Evolutionary conservation across 2,113 vertebrate species (phyloP).

Genomic region (Psilopsiagon aurifrons): DNA sequence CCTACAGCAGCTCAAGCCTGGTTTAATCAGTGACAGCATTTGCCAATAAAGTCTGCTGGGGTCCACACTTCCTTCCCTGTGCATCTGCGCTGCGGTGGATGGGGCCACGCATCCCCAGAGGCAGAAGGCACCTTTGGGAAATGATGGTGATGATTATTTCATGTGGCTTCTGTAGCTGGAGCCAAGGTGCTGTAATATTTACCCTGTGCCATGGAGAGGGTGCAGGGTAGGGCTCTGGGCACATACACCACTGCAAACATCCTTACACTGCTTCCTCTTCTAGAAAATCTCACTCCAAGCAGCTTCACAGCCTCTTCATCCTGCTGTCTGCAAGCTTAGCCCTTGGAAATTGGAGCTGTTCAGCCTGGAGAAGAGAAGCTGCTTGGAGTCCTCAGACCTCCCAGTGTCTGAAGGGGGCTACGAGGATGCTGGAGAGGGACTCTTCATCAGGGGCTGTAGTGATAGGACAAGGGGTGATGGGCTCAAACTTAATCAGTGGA

Average conservation of each 20-base stretch:
- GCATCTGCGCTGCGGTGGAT: neutral
- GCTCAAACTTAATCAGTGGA: neutral
- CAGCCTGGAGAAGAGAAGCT: neutral
- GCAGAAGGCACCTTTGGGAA: neutral
- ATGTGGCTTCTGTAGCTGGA: neutral
- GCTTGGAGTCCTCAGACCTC: neutral
- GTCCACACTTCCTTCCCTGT: neutral
- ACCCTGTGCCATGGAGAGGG: accelerated
- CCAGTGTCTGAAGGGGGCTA: neutral
- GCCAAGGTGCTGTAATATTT: neutral
- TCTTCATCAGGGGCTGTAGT: neutral
- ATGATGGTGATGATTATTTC: neutral
- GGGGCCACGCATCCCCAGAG: neutral
- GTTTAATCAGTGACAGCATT: constrained; percentile 66
- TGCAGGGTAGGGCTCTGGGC: too few relatives aligned
- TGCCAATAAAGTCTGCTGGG: constrained; percentile 34
- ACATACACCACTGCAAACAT: accelerated
- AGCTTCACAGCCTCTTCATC: neutral
- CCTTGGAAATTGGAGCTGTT: neutral
- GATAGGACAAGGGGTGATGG: neutral
- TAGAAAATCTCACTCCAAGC: neutral
- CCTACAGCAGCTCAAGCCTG: constrained; percentile 70
- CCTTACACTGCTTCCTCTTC: neutral
- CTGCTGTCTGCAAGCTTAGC: neutral
- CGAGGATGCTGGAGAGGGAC: neutral